Evolutionary conservation across 2,888 invertebrate genomes (phyloP).

Genomic region (Hoplodrina blanda): DNA sequence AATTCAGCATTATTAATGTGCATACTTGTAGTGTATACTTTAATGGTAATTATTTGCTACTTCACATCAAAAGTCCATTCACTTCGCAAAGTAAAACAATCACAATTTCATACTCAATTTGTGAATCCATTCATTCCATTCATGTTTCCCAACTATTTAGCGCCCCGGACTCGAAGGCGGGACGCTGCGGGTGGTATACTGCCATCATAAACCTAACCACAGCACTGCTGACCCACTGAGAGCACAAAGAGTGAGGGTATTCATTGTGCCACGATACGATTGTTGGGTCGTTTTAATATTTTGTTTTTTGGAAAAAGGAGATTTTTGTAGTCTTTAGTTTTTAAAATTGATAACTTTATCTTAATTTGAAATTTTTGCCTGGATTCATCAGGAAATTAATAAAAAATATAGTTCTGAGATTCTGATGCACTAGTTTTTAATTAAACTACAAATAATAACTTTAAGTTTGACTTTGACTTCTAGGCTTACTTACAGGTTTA

Average conservation of each 20-base stretch:
- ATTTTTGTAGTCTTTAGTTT: neutral
- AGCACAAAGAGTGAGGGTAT: constrained; percentile 63
- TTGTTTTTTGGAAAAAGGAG: neutral
- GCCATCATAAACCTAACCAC: constrained; percentile 82
- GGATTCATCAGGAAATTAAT: too few species aligned
- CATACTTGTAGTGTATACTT: too few species aligned
- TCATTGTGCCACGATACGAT: constrained; percentile 73
- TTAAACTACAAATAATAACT: too few species aligned
- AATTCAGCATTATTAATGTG: neutral
- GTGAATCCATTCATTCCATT: constrained; percentile 68
- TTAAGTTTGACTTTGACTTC: too few species aligned
- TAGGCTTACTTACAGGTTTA: too few species aligned
- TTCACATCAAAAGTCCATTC: constrained; percentile 9
- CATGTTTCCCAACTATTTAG: constrained; percentile 72
- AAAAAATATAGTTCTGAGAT: too few species aligned
- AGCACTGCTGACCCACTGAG: constrained; percentile 76
- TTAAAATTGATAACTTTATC: neutral
- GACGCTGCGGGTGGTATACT: constrained; percentile 87
- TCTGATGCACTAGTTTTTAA: too few species aligned
- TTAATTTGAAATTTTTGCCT: too few species aligned
- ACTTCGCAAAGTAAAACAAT: constrained; percentile 28
- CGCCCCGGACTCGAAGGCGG: constrained; percentile 67
- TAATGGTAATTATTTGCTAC: neutral
- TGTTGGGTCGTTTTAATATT: constrained; percentile 6
- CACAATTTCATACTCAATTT: constrained; percentile 67